Evolutionary conservation across 2,113 vertebrate genomes (phyloP).

Genomic region (Paraplagusia blochii): DNA sequence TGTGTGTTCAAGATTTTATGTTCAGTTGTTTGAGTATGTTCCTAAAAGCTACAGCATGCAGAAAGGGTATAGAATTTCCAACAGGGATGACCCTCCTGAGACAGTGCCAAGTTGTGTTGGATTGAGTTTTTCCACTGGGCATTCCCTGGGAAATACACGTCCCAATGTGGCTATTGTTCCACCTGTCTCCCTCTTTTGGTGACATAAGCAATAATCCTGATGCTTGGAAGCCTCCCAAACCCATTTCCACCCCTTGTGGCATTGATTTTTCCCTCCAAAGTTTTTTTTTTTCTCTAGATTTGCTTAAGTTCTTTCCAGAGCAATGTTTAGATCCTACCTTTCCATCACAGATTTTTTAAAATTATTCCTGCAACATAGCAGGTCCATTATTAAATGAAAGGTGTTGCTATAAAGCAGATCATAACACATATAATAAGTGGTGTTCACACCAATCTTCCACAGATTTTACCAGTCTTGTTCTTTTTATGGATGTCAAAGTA

Average conservation of each 20-base stretch:
- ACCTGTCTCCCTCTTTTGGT: conserved; percentile 67
- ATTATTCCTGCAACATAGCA: conserved; percentile 9
- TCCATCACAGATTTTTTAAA: conserved; percentile 9
- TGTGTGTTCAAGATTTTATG: conserved; percentile 1
- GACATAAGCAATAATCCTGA: conserved; percentile 72
- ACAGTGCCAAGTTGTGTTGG: conserved; percentile 37
- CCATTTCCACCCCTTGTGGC: conserved; percentile 69
- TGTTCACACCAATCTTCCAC: conserved; percentile 12
- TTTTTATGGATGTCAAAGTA: conserved; percentile 40
- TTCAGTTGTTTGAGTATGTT: background rate
- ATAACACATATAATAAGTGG: conserved; percentile 24
- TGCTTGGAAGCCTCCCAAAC: conserved; percentile 69
- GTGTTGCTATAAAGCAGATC: conserved; percentile 28
- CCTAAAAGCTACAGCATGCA: conserved; percentile 18
- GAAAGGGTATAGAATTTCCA: conserved; percentile 9
- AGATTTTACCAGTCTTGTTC: conserved; percentile 21
- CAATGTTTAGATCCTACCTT: conserved; percentile 41
- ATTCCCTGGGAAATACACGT: conserved; percentile 54
- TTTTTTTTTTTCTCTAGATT: conserved; percentile 65
- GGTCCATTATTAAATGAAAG: conserved; percentile 23
- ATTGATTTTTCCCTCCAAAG: conserved; percentile 68
- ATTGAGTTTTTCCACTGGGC: conserved; percentile 54
- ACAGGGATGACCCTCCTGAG: conserved; percentile 22
- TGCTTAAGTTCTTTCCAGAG: conserved; percentile 29
- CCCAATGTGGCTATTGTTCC: conserved; percentile 65